Evolutionary conservation across 2,113 vertebrate species (phyloP).

Genomic region (Rousettus leschenaultii): DNA sequence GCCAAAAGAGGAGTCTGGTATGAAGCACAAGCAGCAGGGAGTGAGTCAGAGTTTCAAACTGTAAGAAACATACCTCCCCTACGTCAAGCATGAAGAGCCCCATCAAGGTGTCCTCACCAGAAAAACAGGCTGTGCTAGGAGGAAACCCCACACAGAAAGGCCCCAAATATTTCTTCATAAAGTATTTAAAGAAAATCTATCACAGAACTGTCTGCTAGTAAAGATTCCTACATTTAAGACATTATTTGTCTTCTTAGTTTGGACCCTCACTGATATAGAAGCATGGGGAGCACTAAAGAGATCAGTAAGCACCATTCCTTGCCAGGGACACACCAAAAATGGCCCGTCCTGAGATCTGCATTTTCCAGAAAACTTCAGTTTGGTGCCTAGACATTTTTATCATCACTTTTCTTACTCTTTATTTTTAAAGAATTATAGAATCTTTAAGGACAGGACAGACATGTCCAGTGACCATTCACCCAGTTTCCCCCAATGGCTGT

Average conservation of each 20-base stretch:
- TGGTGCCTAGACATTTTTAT: not conserved
- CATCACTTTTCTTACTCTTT: not conserved
- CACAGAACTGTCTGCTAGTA: not conserved
- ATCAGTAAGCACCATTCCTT: not conserved
- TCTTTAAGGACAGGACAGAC: not conserved
- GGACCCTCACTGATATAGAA: not conserved
- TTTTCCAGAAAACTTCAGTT: not conserved
- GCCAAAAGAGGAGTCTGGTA: not conserved
- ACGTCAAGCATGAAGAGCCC: conserved; percentile 33
- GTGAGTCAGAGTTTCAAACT: conserved; percentile 61
- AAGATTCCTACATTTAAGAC: not conserved
- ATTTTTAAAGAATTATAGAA: conserved; percentile 1
- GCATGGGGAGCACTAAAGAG: not conserved
- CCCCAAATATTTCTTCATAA: not conserved
- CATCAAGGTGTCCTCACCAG: conserved; percentile 64
- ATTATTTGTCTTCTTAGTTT: not conserved
- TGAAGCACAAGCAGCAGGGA: not conserved
- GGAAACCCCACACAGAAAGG: conserved; percentile 38
- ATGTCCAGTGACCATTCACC: not conserved
- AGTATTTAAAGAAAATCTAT: not conserved
- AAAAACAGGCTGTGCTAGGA: conserved; percentile 74
- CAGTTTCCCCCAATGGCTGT: not conserved
- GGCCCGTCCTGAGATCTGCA: not conserved
- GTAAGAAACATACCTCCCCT: not conserved
- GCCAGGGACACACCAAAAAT: not conserved